phyloP scores from a whole-genome alignment of 2,113 vertebrate genomes.

The Mustela nigripes region DNA sequence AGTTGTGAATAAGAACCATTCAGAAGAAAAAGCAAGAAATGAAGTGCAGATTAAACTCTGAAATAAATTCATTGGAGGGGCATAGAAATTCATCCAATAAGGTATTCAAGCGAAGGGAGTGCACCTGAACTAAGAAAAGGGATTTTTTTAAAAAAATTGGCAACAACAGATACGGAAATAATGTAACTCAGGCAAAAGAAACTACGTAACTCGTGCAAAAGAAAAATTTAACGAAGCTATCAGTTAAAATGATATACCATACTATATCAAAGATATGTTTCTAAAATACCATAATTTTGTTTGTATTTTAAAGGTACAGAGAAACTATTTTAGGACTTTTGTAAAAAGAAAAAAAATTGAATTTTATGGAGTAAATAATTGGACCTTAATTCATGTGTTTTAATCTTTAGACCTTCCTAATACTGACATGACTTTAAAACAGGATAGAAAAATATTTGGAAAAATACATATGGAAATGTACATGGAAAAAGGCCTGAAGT shows the following conservation, averaged over 20 bases:
- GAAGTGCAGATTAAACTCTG: neutral
- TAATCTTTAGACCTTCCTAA: neutral
- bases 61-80: slow-evolving; percentile 16
- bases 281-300: neutral
- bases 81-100: neutral
- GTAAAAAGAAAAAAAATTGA: neutral
- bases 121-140: neutral
- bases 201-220: neutral
- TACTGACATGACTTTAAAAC: neutral
- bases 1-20: neutral
- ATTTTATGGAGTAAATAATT: neutral
- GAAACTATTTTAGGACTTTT: neutral
- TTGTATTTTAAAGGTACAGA: neutral
- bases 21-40: slow-evolving; percentile 29
- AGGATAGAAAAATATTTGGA: neutral
- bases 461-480: neutral
- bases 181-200: neutral
- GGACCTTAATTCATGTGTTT: neutral
- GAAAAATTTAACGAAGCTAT: slow-evolving; percentile 18
- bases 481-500: neutral
- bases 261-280: neutral
- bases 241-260: neutral
- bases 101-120: neutral
- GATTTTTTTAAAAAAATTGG: neutral
- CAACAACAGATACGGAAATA: neutral